phyloP scores from a whole-genome alignment of 2,113 vertebrate species.

The Forbesichthys papilliferus region DNA sequence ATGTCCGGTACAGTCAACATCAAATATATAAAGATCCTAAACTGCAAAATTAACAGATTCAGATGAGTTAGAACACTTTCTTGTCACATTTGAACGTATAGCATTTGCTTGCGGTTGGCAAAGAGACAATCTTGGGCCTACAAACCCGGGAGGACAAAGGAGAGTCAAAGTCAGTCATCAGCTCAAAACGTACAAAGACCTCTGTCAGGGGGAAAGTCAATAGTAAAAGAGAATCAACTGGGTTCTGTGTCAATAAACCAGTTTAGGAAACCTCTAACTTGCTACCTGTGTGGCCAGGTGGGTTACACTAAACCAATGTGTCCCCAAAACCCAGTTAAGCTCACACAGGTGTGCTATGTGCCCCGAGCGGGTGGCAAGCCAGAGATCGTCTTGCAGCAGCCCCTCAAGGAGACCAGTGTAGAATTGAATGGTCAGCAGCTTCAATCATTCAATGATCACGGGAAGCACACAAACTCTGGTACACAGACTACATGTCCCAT shows the following conservation, averaged over 20 bases:
- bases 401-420: neutral
- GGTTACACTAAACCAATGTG: neutral
- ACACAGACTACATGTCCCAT: neutral
- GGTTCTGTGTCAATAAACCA: no score
- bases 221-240: no score
- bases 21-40: neutral
- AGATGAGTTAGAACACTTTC: conserved; percentile 15
- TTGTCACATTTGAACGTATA: neutral
- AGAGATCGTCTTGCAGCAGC: neutral
- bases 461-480: neutral
- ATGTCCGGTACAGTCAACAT: no score
- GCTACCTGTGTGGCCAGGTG: neutral
- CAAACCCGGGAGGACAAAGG: no score
- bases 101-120: conserved; percentile 11
- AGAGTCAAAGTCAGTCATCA: neutral
- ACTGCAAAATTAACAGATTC: neutral
- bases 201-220: no score
- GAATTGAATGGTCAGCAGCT: neutral
- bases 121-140: neutral
- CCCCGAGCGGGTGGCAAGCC: neutral
- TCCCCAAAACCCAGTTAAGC: neutral
- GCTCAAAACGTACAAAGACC: no score
- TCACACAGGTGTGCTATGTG: neutral
- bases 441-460: neutral
- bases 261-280: neutral